Evolutionary conservation across 2,113 vertebrate genomes (phyloP).

Genomic region (Petroica traversi): DNA sequence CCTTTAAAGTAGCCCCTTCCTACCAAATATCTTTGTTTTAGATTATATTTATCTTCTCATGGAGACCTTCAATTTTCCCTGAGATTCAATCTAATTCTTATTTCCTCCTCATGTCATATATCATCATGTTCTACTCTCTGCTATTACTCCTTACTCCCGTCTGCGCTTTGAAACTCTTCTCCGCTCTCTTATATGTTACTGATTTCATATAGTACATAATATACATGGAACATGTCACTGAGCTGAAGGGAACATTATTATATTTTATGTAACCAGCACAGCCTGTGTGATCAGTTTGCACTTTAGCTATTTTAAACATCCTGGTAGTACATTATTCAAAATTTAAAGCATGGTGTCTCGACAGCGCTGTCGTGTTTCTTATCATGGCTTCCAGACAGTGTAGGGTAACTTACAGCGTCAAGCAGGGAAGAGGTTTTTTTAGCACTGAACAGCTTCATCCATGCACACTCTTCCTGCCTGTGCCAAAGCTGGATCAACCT

Average conservation of each 20-base stretch:
- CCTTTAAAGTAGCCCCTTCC: background rate
- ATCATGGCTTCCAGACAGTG: background rate
- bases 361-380: background rate
- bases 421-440: background rate
- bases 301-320: constrained; percentile 4
- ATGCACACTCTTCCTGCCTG: background rate
- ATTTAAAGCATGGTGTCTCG: background rate
- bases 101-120: background rate
- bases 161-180: background rate
- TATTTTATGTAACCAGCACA: background rate
- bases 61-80: background rate
- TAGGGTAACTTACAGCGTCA: background rate
- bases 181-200: background rate
- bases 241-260: background rate
- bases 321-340: background rate
- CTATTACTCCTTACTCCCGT: background rate
- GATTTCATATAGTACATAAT: background rate
- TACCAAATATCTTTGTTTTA: background rate
- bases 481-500: background rate
- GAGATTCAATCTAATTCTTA: background rate
- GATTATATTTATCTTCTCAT: constrained; percentile 1
- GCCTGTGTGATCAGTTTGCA: background rate
- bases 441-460: background rate
- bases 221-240: background rate
- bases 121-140: background rate